Evolutionary conservation across 2,113 vertebrate genomes (phyloP).

Genomic region (Apteryx mantelli): DNA sequence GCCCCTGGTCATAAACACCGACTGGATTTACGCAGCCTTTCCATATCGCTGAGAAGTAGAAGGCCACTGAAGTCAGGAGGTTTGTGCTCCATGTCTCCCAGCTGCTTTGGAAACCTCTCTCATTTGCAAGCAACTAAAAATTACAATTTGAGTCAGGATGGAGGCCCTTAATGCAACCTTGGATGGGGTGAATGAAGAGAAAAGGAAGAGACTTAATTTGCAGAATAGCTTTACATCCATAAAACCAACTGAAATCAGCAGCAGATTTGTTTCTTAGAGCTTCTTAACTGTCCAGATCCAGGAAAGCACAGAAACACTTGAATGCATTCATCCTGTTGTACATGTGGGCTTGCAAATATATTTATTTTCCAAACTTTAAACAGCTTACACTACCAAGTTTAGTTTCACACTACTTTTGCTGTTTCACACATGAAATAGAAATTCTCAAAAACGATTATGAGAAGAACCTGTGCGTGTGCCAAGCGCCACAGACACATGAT

Average conservation of each 20-base stretch:
- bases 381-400: neutral
- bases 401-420: neutral
- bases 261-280: neutral
- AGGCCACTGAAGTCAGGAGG: accelerated
- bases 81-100: neutral
- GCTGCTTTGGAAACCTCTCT: neutral
- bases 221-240: neutral
- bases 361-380: neutral
- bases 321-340: neutral
- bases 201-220: neutral
- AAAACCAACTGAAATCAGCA: neutral
- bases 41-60: accelerated
- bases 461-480: accelerated
- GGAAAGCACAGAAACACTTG: neutral
- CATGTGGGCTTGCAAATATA: accelerated
- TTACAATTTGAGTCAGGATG: neutral
- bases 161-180: neutral
- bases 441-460: accelerated
- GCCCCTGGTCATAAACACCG: too few species aligned
- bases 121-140: neutral
- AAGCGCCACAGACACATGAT: accelerated
- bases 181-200: neutral
- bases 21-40: neutral
- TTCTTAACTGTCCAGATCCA: neutral
- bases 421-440: neutral